These are phyloP conservation scores for Oreochromis aureus DNA, from an alignment of 2,113 vertebrate species.

Conservation along the genomic window DNA sequence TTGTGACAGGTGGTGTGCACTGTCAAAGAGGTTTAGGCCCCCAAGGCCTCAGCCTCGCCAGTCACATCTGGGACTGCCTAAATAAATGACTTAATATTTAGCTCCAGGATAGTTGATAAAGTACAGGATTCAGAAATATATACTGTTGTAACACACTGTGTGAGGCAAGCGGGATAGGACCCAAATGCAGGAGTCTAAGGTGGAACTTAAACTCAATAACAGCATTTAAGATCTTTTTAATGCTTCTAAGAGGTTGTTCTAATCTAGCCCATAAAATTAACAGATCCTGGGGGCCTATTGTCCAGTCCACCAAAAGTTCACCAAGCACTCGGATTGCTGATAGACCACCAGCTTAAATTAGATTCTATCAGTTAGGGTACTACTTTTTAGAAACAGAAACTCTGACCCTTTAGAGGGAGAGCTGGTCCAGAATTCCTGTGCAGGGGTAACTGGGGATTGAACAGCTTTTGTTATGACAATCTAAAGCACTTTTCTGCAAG, in stretches of 20 bases:
- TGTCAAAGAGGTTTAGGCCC: background rate
- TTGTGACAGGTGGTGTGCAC: background rate
- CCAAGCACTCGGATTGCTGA: accelerated
- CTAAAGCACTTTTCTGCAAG: background rate
- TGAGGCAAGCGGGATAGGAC: background rate
- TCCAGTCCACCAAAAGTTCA: background rate
- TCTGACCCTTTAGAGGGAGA: background rate
- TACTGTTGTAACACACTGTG: background rate
- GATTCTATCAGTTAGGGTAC: background rate
- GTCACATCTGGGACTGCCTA: background rate
- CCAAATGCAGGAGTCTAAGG: background rate
- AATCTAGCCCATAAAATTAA: background rate
- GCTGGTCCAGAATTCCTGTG: background rate
- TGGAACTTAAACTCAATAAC: background rate
- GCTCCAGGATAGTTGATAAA: background rate
- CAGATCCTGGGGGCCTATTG: background rate
- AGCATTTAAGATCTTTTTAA: background rate
- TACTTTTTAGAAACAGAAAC: background rate
- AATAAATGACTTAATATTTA: background rate
- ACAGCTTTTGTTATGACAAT: background rate
- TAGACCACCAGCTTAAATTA: background rate
- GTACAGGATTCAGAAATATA: background rate
- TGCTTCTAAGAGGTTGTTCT: background rate
- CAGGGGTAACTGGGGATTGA: background rate
- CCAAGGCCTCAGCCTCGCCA: background rate